Conservation (phyloP, 2,113 vertebrate species). For the Callopanchax toddi region DNA sequence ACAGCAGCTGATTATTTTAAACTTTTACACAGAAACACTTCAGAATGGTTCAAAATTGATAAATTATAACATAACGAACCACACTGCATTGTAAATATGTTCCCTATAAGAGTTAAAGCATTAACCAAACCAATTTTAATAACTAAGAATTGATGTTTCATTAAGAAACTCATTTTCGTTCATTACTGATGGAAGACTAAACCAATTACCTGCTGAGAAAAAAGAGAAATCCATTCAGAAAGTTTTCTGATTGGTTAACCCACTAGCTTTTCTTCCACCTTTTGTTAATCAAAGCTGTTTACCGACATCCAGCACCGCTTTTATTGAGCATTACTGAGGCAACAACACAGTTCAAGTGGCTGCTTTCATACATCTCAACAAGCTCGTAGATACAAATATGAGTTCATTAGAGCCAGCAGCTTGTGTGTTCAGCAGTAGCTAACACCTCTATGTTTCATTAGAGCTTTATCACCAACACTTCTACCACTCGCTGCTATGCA, state of each 20-base stretch:
- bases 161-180: too few relatives aligned
- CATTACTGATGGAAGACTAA: too few relatives aligned
- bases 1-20: too few relatives aligned
- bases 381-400: constrained; percentile 27
- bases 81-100: too few relatives aligned
- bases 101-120: too few relatives aligned
- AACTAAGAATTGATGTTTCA: too few relatives aligned
- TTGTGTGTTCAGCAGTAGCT: constrained; percentile 40
- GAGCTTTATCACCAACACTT: constrained; percentile 40
- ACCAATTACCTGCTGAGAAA: too few relatives aligned
- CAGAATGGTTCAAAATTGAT: too few relatives aligned
- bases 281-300: constrained; percentile 12
- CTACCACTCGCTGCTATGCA: constrained; percentile 41
- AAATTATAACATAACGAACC: too few relatives aligned
- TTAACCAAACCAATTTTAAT: too few relatives aligned
- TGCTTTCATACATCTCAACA: constrained; percentile 8
- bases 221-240: too few relatives aligned
- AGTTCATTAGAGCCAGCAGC: constrained; percentile 28
- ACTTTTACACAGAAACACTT: too few relatives aligned
- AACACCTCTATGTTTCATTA: constrained; percentile 62
- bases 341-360: constrained; percentile 19
- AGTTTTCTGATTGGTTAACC: background rate
- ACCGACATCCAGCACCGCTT: constrained; percentile 10
- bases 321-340: constrained; percentile 15
- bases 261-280: background rate